Conservation (phyloP, 1,140 invertebrate genomes). For the Cryptotermes secundus region DNA sequence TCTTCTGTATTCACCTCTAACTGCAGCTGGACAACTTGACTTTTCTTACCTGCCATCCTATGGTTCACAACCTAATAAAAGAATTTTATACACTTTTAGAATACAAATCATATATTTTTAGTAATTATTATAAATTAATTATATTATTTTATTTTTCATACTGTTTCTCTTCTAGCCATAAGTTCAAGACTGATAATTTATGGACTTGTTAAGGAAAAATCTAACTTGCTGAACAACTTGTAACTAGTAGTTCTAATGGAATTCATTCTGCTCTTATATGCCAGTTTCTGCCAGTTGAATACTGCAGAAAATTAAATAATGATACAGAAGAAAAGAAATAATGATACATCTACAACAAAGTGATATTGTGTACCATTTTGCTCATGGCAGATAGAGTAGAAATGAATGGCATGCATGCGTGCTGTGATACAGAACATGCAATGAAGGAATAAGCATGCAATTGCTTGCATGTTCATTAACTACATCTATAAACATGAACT, state of each 20-base stretch:
- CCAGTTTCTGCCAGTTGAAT: conserved; percentile 12
- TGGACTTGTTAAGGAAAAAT: neutral
- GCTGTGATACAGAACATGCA: neutral
- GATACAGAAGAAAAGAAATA: neutral
- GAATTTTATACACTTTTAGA: neutral
- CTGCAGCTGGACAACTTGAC: conserved; percentile 71
- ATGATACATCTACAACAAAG: conserved; percentile 19
- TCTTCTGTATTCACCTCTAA: conserved; percentile 80
- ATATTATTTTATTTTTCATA: neutral
- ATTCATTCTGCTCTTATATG: neutral
- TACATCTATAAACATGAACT: neutral
- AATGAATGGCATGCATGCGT: neutral
- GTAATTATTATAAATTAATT: too few relatives aligned
- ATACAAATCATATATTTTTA: neutral
- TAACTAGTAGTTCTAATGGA: neutral
- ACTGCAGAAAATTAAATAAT: neutral
- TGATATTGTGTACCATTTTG: conserved; percentile 23
- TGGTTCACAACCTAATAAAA: conserved; percentile 27
- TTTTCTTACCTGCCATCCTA: conserved; percentile 70
- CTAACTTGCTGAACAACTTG: neutral
- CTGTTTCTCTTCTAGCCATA: neutral
- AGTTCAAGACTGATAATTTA: neutral
- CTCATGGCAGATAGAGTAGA: neutral
- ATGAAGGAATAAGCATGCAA: neutral
- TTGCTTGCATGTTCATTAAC: neutral